Percentiles rank a stretch among this genome's conserved stretches.
Evolutionary conservation across 2,113 vertebrate species (phyloP).

Genomic region (Pachycephala philippinensis): DNA sequence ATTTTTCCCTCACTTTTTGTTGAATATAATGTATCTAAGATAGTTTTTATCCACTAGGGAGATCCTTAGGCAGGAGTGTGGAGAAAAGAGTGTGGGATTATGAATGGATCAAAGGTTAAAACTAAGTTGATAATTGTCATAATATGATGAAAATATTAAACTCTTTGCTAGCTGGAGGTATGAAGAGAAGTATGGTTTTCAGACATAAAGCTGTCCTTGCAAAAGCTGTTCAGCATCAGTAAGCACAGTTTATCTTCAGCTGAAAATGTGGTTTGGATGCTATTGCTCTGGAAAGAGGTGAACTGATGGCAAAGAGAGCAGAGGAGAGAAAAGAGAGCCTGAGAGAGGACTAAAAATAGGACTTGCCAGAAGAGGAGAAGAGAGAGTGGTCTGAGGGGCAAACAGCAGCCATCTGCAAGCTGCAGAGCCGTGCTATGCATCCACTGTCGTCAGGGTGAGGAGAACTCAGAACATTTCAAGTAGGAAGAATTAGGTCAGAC

Average conservation of each 20-base stretch:
- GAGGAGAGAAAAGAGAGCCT: not conserved
- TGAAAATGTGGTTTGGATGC: not conserved
- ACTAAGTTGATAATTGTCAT: not conserved
- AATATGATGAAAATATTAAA: not conserved
- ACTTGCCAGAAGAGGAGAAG: not conserved
- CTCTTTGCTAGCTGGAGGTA: not conserved
- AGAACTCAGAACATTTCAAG: not conserved
- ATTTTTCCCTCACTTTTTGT: not conserved
- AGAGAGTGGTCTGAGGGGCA: not conserved
- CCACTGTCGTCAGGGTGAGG: not conserved
- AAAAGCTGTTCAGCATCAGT: not conserved
- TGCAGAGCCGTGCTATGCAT: not conserved
- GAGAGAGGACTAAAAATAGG: slow-evolving; percentile 6
- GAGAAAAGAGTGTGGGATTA: not conserved
- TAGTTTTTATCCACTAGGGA: not conserved
- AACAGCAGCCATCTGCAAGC: not conserved
- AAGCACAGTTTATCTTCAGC: not conserved
- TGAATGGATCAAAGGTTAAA: not conserved
- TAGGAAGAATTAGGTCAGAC: not conserved
- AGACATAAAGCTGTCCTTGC: not conserved
- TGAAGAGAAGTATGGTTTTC: not conserved
- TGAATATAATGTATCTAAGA: not conserved
- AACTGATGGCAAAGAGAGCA: not conserved
- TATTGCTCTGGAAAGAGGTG: not conserved
- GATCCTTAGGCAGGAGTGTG: not conserved